These are phyloP conservation scores for Periplaneta americana DNA, from an alignment of 1,140 invertebrate species.

Conservation along the genomic window DNA sequence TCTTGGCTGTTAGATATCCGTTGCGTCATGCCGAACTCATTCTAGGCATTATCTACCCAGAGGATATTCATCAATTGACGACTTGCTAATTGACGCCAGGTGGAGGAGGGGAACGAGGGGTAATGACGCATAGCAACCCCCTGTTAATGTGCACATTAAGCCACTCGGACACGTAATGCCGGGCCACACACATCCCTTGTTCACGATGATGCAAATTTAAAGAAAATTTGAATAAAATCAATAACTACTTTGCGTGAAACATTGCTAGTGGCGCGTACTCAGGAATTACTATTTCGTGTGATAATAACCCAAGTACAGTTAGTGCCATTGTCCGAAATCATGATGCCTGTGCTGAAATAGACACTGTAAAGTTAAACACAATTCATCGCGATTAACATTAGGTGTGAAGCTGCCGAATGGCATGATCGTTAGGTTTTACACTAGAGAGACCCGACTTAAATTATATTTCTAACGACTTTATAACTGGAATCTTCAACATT, in stretches of 20 bases:
- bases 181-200: neutral
- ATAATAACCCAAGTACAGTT: too few species aligned
- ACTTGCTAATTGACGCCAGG: neutral
- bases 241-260: neutral
- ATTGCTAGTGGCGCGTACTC: neutral
- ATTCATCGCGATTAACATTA: too few species aligned
- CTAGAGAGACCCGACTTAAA: too few species aligned
- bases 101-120: neutral
- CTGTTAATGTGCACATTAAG: neutral
- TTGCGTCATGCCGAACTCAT: neutral
- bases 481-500: too few species aligned
- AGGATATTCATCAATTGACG: neutral
- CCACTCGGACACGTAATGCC: neutral
- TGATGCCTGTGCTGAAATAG: too few species aligned
- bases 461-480: too few species aligned
- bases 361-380: too few species aligned
- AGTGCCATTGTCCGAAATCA: too few species aligned
- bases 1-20: too few species aligned
- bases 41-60: neutral
- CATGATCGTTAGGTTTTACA: too few species aligned
- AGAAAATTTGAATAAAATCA: neutral
- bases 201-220: neutral
- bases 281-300: too few species aligned
- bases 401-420: too few species aligned
- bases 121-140: neutral